A percentile compares a stretch with the other conserved stretches of the same genome.
Conservation (phyloP, 2,888 invertebrate genomes). For the Zele albiditarsus region DNA sequence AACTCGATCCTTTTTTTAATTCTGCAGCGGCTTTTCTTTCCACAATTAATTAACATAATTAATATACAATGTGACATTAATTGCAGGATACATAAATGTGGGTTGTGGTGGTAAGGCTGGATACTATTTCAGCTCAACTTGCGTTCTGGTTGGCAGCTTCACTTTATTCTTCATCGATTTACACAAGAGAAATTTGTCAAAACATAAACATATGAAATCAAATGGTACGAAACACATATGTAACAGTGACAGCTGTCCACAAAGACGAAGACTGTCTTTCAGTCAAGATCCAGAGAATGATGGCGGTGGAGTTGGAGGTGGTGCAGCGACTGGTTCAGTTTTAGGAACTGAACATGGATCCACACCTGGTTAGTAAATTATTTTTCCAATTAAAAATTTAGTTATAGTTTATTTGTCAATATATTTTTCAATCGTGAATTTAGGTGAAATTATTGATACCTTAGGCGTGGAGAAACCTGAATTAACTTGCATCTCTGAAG, state of each 20-base stretch:
- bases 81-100: conserved; percentile 84
- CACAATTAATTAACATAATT: background rate
- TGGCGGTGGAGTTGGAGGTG: conserved; percentile 72
- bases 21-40: background rate
- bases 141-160: conserved; percentile 84
- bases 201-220: conserved; percentile 80
- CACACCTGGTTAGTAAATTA: conserved; percentile 56
- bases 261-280: conserved; percentile 76
- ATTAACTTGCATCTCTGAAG: conserved; percentile 89
- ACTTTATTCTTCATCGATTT: conserved; percentile 88
- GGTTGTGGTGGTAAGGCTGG: conserved; percentile 85
- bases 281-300: conserved; percentile 77
- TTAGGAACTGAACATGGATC: conserved; percentile 75
- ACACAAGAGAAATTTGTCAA: conserved; percentile 81
- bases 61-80: background rate
- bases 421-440: conserved; percentile 2
- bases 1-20: too few relatives aligned
- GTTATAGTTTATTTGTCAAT: background rate
- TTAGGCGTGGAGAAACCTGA: conserved; percentile 78
- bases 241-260: conserved; percentile 76
- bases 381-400: background rate
- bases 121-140: conserved; percentile 88
- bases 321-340: conserved; percentile 77
- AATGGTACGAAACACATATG: conserved; percentile 77
- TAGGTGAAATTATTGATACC: conserved; percentile 60